Evolutionary conservation across 2,113 vertebrate genomes (phyloP).

Genomic region (Emydura subglobosa): DNA sequence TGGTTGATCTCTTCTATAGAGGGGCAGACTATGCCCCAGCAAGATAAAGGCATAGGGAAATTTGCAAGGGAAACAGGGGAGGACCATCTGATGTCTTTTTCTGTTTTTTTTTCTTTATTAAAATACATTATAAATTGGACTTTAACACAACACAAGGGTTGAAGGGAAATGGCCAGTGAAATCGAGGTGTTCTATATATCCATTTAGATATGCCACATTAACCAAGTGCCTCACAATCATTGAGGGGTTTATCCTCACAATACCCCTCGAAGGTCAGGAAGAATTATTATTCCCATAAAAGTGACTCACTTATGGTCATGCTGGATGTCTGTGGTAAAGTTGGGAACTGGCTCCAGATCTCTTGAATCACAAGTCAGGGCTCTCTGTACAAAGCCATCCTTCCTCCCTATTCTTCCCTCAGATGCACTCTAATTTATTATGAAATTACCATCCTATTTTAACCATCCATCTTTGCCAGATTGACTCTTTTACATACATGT

Average conservation of each 20-base stretch:
- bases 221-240: background rate
- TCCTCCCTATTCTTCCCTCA: background rate
- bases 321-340: background rate
- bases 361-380: accelerated
- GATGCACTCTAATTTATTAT: background rate
- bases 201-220: accelerated
- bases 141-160: background rate
- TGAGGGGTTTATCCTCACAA: accelerated
- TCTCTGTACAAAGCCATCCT: background rate
- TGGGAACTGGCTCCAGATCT: background rate
- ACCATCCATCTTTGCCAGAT: background rate
- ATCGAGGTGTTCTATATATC: background rate
- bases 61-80: constrained; percentile 21
- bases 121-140: background rate
- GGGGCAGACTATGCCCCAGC: background rate
- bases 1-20: background rate
- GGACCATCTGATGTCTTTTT: background rate
- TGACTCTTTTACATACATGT: accelerated
- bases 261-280: background rate
- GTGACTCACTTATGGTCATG: background rate
- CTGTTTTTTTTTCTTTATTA: constrained; percentile 9
- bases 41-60: background rate
- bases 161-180: background rate
- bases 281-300: background rate
- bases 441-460: accelerated